Base-by-base conservation (phyloP, 2,888 invertebrate species). In the Philopedon plagiatum region DNA sequence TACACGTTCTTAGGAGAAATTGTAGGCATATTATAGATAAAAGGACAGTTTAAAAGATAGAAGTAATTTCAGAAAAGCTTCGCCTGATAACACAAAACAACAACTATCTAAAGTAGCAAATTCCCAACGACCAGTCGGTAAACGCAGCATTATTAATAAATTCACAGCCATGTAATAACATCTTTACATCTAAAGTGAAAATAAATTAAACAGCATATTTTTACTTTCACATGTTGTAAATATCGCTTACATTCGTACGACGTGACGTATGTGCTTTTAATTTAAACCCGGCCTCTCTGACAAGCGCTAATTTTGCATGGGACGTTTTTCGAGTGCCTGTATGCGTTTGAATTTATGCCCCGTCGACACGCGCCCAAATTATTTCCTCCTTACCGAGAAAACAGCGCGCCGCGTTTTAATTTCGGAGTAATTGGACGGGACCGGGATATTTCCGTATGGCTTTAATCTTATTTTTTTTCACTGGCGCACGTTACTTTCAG, bases 221-320 rank as follows among this genome's bases (percentile, higher is more conserved):
- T 58, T 41, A 19, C 57, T 23, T 61, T 46, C 61, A 61, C 57
- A 57, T 65, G 56, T 29, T 65, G 56, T 65, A 57, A 65, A 65
- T 65, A 65, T 56, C 56, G 29, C 41, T 64, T 64, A 63, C 62
- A 64, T 61, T 57, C 39, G 65, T 61, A 65, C 60, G 44, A 65
- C 65, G 61, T 79, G 80, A 80, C 78, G 75, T 78, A 82, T 82
- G 73, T 76, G 81, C 79, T 81, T 81, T 81, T 81, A 81, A 82
- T 82, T 81, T 78, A 77, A 72, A 78, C 63, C 75, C 79, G 72
- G 80, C 77, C 76, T 71, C 78, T 72, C 67, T 82, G 83, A 83
- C 84, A 85, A 81, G 80, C 79, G 83, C 83, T 84, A 85, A 84
- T 84, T 84, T 85, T 80, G 81, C 81, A 80, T 82, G 78, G 69